These are phyloP conservation scores for Sceloporus undulatus DNA, from an alignment of 2,113 vertebrate genomes.

Conservation along the genomic window DNA sequence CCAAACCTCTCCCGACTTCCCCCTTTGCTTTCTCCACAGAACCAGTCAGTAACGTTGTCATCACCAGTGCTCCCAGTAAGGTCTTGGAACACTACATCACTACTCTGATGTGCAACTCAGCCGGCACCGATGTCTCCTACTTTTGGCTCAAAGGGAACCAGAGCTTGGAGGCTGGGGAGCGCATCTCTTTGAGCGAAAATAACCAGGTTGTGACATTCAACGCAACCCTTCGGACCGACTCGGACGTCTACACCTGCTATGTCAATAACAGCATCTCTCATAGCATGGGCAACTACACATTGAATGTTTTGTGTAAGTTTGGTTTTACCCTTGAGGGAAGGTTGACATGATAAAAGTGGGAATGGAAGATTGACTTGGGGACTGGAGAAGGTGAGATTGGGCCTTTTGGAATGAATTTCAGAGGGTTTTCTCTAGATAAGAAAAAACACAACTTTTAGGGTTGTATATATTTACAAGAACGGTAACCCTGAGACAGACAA, in stretches of 20 bases:
- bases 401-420: too few species aligned
- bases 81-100: not conserved
- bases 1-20: not conserved
- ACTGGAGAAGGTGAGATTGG: too few species aligned
- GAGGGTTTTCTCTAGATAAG: too few species aligned
- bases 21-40: conserved; percentile 3
- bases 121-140: conserved; percentile 16
- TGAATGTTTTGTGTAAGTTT: conserved; percentile 34
- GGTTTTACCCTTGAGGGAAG: not conserved
- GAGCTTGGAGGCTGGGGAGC: not conserved
- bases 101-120: not conserved
- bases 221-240: not conserved
- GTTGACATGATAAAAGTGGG: too few species aligned
- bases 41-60: not conserved
- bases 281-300: not conserved
- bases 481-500: too few species aligned
- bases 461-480: too few species aligned
- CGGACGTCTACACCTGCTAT: conserved; percentile 5
- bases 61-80: not conserved
- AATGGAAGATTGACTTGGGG: not conserved
- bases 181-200: not conserved
- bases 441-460: too few species aligned
- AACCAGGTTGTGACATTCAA: not conserved
- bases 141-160: conserved; percentile 17
- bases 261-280: conserved; percentile 21